phyloP scores from a whole-genome alignment of 2,113 vertebrate species.

The Neogale vison region DNA sequence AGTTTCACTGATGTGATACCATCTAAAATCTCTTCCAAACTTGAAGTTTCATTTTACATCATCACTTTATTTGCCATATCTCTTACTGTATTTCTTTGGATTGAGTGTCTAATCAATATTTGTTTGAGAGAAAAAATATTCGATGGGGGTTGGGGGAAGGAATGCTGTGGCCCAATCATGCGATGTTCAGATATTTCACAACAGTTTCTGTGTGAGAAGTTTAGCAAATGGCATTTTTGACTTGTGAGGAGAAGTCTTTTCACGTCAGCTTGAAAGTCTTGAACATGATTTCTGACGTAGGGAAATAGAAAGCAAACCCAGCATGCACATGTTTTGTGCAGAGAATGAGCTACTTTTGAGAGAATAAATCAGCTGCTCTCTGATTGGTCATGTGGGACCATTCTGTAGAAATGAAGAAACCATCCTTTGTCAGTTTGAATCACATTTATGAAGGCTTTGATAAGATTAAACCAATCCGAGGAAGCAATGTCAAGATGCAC shows the following conservation, averaged over 20 bases:
- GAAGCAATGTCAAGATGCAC: slow-evolving; percentile 53
- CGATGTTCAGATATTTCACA: neutral
- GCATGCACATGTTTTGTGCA: neutral
- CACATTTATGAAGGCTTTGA: slow-evolving; percentile 43
- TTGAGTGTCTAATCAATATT: neutral
- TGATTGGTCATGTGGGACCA: slow-evolving; percentile 15
- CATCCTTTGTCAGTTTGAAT: slow-evolving; percentile 14
- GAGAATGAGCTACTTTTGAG: slow-evolving; percentile 34
- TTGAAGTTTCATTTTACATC: neutral
- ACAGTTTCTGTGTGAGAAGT: slow-evolving; percentile 54
- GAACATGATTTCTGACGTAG: slow-evolving; percentile 38
- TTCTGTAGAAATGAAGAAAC: neutral
- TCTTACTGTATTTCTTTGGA: neutral
- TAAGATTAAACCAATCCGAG: slow-evolving; percentile 63
- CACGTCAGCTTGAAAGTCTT: slow-evolving; percentile 15
- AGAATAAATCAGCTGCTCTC: neutral
- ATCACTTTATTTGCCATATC: neutral
- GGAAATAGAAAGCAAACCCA: neutral
- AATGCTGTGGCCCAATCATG: neutral
- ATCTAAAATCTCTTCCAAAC: neutral
- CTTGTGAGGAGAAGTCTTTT: slow-evolving; percentile 19
- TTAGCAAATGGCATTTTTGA: neutral
- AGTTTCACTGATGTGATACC: neutral
- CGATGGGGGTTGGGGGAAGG: neutral
- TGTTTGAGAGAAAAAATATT: neutral